These are phyloP conservation scores for Orthochromis malagaraziensis DNA, from an alignment of 2,113 vertebrate genomes.

Conservation along the genomic window DNA sequence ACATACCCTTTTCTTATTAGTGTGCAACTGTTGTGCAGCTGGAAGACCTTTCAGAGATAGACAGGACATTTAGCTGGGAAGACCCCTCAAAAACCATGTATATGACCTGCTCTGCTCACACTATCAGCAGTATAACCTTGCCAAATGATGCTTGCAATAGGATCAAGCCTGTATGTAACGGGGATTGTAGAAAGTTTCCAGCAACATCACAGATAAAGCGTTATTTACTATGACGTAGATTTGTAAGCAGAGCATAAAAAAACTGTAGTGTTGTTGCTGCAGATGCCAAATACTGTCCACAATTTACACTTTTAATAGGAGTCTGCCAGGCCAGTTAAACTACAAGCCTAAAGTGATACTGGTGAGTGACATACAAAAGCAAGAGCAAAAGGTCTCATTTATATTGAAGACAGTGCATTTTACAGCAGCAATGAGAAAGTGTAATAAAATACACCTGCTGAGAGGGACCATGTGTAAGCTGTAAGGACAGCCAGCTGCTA, in stretches of 20 bases:
- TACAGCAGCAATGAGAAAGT: background rate
- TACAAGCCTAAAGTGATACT: background rate
- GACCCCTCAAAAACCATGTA: background rate
- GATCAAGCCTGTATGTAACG: background rate
- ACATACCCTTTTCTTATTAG: background rate
- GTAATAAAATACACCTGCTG: background rate
- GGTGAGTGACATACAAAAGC: background rate
- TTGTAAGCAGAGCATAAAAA: background rate
- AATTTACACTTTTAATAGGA: background rate
- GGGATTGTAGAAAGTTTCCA: background rate
- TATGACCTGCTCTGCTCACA: background rate
- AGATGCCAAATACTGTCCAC: background rate
- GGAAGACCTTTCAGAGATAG: background rate
- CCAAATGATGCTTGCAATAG: background rate
- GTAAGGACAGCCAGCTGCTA: slow-evolving; percentile 4
- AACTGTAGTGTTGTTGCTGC: background rate
- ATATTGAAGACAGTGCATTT: background rate
- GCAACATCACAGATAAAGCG: background rate
- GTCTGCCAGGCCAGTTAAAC: background rate
- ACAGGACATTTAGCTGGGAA: background rate
- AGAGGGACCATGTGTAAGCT: background rate
- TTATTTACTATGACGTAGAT: background rate
- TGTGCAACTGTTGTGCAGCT: background rate
- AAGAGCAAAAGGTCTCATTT: background rate
- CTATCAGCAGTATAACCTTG: background rate